Percentiles rank a stretch among this genome's conserved stretches.
Evolutionary conservation across 2,888 invertebrate species (phyloP).

Genomic region (Ormyrus nitidulus): DNA sequence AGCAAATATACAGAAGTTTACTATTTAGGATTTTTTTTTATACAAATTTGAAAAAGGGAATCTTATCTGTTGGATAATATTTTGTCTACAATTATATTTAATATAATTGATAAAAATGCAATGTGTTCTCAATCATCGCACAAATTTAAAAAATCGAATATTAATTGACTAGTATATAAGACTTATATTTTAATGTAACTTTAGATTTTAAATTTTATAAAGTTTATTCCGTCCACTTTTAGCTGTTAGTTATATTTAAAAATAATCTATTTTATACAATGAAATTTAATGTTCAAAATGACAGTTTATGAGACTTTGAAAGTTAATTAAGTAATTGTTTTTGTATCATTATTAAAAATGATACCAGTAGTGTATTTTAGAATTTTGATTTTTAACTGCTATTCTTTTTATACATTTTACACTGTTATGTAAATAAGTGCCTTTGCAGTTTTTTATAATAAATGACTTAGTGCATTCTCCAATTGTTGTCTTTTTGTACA

Average conservation of each 20-base stretch:
- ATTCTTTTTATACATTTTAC: slow-evolving; percentile 35
- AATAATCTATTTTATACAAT: slow-evolving; percentile 39
- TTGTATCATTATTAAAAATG: slow-evolving; percentile 9
- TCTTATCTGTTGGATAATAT: too few species aligned
- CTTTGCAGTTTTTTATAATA: slow-evolving; percentile 57
- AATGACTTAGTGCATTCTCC: slow-evolving; percentile 40
- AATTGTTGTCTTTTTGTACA: slow-evolving; percentile 2
- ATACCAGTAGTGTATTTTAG: neutral
- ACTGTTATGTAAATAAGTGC: slow-evolving; percentile 57
- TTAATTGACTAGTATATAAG: too few species aligned
- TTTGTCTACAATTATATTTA: neutral
- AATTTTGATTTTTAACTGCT: slow-evolving; percentile 10
- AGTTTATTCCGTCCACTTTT: slow-evolving; percentile 30
- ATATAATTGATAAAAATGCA: neutral
- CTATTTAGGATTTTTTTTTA: too few species aligned
- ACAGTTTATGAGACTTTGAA: slow-evolving; percentile 10
- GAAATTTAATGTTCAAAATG: neutral
- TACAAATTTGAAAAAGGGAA: too few species aligned
- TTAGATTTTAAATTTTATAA: slow-evolving; percentile 2
- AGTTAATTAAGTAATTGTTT: neutral
- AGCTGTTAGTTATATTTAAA: slow-evolving; percentile 31
- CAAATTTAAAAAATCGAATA: neutral
- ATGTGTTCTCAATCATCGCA: slow-evolving; percentile 3
- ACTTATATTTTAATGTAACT: neutral
- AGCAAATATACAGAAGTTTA: too few species aligned